Evolutionary conservation across 2,888 invertebrate species (phyloP).

Genomic region (Nemotelus pantherinus): DNA sequence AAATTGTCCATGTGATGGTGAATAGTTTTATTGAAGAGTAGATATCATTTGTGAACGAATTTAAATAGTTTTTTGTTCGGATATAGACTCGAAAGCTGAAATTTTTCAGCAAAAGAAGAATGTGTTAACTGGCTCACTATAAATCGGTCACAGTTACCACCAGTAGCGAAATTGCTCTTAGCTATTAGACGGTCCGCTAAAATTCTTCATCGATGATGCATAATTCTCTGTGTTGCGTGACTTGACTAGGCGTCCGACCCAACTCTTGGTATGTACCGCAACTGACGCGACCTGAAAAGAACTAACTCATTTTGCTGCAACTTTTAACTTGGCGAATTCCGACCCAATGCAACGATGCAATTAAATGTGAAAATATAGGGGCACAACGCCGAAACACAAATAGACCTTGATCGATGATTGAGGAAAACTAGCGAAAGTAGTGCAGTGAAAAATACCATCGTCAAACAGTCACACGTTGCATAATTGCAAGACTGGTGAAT

Average conservation of each 20-base stretch:
- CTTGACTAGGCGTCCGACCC: too few species aligned
- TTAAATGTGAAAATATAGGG: slow-evolving; percentile 11
- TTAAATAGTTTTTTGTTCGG: too few species aligned
- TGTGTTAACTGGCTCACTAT: too few species aligned
- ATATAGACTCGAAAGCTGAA: too few species aligned
- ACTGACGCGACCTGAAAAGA: too few species aligned
- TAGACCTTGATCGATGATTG: slow-evolving; percentile 16
- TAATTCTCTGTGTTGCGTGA: neutral
- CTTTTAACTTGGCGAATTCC: neutral
- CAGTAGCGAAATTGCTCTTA: too few species aligned
- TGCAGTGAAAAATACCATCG: slow-evolving; percentile 30
- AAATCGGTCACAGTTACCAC: too few species aligned
- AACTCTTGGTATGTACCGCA: too few species aligned
- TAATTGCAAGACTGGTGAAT: slow-evolving; percentile 16
- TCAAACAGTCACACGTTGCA: neutral
- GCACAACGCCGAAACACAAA: neutral
- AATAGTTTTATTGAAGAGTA: too few species aligned
- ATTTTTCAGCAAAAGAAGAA: too few species aligned
- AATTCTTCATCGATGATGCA: neutral
- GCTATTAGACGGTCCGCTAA: neutral
- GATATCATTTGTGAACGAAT: too few species aligned
- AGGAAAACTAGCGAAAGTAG: slow-evolving; percentile 29
- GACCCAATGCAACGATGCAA: neutral
- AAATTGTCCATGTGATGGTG: too few species aligned
- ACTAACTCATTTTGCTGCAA: neutral